phyloP scores from a whole-genome alignment of 2,797 vertebrate species.

The Poeciliopsis turneri region DNA sequence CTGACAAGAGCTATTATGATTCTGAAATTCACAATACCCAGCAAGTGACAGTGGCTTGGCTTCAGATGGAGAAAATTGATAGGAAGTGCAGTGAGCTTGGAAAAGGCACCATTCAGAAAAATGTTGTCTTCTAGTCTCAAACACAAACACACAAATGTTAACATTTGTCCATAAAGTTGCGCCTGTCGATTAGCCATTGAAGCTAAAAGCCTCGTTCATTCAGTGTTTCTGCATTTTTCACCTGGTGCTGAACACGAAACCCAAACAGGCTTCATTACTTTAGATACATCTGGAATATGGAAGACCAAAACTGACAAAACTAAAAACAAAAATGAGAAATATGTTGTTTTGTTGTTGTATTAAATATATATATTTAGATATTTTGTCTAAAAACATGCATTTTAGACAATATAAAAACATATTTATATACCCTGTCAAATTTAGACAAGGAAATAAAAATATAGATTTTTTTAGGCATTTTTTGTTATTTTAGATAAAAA shows the following conservation, averaged over 20 bases:
- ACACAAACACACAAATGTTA: not conserved
- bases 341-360: no score
- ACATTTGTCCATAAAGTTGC: not conserved
- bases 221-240: not conserved
- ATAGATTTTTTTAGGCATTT: no score
- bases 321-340: no score
- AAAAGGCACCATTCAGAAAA: constrained; percentile 15
- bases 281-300: not conserved
- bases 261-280: not conserved
- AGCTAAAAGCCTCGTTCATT: constrained; percentile 4
- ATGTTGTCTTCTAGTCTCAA: constrained; percentile 4
- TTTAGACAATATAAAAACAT: no score
- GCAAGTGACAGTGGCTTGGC: constrained; percentile 25
- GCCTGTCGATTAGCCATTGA: not conserved
- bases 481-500: no score
- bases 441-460: no score
- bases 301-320: no score
- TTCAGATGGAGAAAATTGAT: constrained; percentile 11
- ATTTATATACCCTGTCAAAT: no score
- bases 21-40: constrained; percentile 37
- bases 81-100: constrained; percentile 22
- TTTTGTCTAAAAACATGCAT: no score
- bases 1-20: constrained; percentile 16
- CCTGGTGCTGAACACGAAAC: not conserved
- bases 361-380: no score